A percentile compares a stretch with the other conserved stretches of the same genome.
Evolutionary conservation across 2,113 vertebrate genomes (phyloP).

Genomic region (Uria aalge): DNA sequence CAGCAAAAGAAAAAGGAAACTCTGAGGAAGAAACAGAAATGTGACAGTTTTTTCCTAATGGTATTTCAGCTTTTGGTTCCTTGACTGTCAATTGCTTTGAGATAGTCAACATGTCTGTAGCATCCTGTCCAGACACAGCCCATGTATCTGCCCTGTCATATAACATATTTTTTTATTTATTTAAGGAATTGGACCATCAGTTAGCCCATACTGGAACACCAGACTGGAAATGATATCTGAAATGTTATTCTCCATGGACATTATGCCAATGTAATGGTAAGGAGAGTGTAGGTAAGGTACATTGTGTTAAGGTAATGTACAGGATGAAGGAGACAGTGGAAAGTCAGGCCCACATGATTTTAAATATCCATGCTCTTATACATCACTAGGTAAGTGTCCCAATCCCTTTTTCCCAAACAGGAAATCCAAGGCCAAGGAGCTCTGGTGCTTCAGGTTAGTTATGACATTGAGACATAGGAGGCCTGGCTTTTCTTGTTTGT

Average conservation of each 20-base stretch:
- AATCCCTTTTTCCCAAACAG: not conserved
- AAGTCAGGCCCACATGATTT: not conserved
- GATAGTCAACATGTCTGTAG: not conserved
- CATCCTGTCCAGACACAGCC: not conserved
- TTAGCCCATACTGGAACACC: not conserved
- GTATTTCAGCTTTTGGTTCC: not conserved
- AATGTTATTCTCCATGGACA: not conserved
- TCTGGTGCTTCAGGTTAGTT: not conserved
- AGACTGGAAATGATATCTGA: not conserved
- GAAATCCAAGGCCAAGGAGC: not conserved
- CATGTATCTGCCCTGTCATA: not conserved
- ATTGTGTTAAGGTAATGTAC: not conserved
- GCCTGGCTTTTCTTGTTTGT: not conserved
- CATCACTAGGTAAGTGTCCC: not conserved
- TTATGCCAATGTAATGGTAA: not conserved
- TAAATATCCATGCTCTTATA: not conserved
- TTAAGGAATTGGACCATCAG: not conserved
- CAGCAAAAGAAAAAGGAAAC: not conserved
- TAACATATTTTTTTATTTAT: not conserved
- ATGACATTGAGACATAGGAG: not conserved
- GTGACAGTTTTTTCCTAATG: rapidly evolving
- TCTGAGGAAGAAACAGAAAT: not conserved
- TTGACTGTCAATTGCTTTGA: not conserved
- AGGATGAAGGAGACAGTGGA: not conserved
- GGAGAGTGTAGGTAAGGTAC: not conserved